A percentile compares a stretch with the other conserved stretches of the same genome.
These are phyloP conservation scores for Cheilosia pagana DNA, from an alignment of 2,888 invertebrate species.

Conservation along the genomic window DNA sequence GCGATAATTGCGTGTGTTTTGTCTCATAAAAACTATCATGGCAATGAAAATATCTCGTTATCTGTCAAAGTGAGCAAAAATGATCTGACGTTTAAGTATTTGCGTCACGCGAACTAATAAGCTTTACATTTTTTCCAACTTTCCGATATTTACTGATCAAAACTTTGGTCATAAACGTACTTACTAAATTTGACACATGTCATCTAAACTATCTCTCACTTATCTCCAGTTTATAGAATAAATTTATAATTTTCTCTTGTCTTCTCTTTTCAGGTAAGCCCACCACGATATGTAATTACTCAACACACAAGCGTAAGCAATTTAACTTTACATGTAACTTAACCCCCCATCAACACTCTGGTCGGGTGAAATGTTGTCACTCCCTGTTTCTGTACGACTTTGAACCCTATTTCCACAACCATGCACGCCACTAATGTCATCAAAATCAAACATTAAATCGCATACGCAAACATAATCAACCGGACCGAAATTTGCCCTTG, in stretches of 20 bases:
- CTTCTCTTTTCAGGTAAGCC: slow-evolving; percentile 61
- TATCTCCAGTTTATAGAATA: neutral
- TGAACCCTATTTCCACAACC: slow-evolving; percentile 29
- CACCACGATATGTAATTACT: slow-evolving; percentile 4
- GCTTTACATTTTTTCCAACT: too few relatives aligned
- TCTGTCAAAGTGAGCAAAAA: too few relatives aligned
- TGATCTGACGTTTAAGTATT: too few relatives aligned
- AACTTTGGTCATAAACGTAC: too few relatives aligned
- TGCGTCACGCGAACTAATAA: too few relatives aligned
- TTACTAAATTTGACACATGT: neutral
- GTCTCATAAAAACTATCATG: too few relatives aligned
- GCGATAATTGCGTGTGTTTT: too few relatives aligned
- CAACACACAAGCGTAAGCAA: slow-evolving; percentile 33
- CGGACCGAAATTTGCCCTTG: slow-evolving; percentile 36
- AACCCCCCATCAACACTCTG: slow-evolving; percentile 31
- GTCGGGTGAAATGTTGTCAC: slow-evolving; percentile 28
- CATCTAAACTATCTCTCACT: neutral
- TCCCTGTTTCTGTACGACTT: slow-evolving; percentile 25
- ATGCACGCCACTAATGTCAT: slow-evolving; percentile 40
- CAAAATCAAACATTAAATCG: slow-evolving; percentile 67
- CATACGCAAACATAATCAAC: slow-evolving; percentile 68
- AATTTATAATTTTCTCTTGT: neutral
- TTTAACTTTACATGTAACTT: slow-evolving; percentile 34
- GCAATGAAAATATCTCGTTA: too few relatives aligned
- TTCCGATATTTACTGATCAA: too few relatives aligned